These are phyloP conservation scores for Synodontis membranacea DNA, from an alignment of 2,113 vertebrate species.

Conservation along the genomic window DNA sequence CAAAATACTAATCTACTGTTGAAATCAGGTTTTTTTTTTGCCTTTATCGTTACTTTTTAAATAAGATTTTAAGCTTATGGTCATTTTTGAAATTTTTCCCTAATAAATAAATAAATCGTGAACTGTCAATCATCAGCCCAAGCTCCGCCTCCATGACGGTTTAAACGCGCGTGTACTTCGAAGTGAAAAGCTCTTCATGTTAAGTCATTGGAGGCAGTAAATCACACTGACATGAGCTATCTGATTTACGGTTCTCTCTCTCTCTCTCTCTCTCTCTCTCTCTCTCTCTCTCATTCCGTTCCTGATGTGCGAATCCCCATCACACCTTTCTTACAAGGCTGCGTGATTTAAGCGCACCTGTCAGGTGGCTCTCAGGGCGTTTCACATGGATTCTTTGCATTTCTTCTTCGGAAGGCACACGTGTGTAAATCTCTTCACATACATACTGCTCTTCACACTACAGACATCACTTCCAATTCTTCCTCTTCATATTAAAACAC, in stretches of 20 bases:
- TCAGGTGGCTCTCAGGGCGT: neutral
- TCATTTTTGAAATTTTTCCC: neutral
- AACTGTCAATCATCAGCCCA: neutral
- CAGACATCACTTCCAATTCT: neutral
- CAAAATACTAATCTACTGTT: no score
- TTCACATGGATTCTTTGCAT: neutral
- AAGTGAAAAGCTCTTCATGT: neutral
- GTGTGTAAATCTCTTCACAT: neutral
- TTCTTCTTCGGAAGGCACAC: neutral
- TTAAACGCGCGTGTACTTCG: neutral
- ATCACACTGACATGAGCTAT: neutral
- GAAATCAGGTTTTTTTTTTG: no score
- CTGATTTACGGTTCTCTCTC: neutral
- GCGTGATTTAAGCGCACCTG: constrained; percentile 2
- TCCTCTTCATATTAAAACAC: neutral
- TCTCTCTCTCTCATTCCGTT: neutral
- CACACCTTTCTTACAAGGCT: neutral
- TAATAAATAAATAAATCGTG: neutral
- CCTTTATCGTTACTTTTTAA: neutral
- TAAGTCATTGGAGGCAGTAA: neutral
- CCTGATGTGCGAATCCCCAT: neutral
- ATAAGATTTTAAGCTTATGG: no score
- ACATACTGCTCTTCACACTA: neutral
- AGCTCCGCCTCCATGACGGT: neutral
- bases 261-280: no score